Evolutionary conservation across 2,113 vertebrate species (phyloP).

Genomic region (Leucopternis melanops): DNA sequence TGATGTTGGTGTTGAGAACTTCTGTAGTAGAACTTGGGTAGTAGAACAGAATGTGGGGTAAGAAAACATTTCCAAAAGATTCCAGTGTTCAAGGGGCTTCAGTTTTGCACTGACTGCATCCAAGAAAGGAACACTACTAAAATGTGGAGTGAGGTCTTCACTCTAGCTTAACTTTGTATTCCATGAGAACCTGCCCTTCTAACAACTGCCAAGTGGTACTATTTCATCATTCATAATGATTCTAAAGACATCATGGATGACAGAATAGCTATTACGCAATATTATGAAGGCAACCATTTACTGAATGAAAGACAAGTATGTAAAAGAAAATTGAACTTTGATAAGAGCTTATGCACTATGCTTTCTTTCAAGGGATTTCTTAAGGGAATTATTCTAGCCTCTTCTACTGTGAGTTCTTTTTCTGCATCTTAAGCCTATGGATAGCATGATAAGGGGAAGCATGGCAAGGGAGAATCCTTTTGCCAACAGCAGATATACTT

Average conservation of each 20-base stretch:
- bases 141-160: neutral
- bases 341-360: slow-evolving; percentile 43
- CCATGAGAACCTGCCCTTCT: neutral
- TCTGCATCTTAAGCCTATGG: slow-evolving; percentile 43
- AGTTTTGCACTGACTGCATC: neutral
- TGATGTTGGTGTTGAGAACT: neutral
- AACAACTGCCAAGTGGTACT: neutral
- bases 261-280: neutral
- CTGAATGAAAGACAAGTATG: neutral
- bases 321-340: neutral
- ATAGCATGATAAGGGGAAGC: slow-evolving; percentile 41
- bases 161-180: neutral
- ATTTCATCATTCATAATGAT: neutral
- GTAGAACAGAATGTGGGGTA: neutral
- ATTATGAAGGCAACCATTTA: neutral
- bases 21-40: neutral
- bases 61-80: neutral
- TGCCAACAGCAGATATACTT: slow-evolving; percentile 10
- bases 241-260: neutral
- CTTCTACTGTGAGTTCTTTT: slow-evolving; percentile 44
- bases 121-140: neutral
- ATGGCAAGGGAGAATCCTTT: slow-evolving; percentile 20
- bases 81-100: neutral
- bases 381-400: slow-evolving; percentile 60
- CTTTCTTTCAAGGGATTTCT: slow-evolving; percentile 58